Conservation (phyloP, 2,113 vertebrate species). For the Protobothrops flavoviridis region DNA sequence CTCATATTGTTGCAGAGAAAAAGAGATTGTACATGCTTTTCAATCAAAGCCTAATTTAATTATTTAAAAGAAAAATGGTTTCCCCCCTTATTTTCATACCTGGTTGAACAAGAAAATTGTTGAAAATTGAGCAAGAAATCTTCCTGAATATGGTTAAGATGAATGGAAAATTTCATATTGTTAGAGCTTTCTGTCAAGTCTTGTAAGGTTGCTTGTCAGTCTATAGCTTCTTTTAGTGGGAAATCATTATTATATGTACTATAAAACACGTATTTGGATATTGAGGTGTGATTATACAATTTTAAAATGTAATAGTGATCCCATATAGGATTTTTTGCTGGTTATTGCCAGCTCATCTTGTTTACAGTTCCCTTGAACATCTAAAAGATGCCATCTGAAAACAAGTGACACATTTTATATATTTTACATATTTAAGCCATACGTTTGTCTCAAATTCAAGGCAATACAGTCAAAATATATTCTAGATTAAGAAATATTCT, state of each 20-base stretch:
- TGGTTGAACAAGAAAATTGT: neutral
- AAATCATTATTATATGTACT: constrained; percentile 46
- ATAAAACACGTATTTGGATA: constrained; percentile 58
- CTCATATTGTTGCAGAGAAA: neutral
- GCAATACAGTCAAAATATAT: neutral
- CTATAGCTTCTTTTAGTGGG: constrained; percentile 49
- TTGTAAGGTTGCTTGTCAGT: constrained; percentile 54
- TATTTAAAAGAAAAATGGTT: neutral
- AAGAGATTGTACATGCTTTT: neutral
- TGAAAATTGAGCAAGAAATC: neutral
- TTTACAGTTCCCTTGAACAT: constrained; percentile 64
- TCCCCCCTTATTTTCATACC: neutral
- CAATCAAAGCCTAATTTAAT: neutral
- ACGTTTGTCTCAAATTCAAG: constrained; percentile 18
- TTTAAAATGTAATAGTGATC: constrained; percentile 49
- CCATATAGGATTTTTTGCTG: constrained; percentile 52
- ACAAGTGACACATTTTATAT: constrained; percentile 46
- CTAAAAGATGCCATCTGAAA: constrained; percentile 65
- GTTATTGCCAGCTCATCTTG: constrained; percentile 55
- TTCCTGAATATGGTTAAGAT: neutral
- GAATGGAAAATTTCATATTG: constrained; percentile 40
- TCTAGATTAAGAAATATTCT: neutral
- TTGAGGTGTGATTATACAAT: constrained; percentile 61
- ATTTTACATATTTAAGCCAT: neutral
- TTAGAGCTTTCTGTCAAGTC: constrained; percentile 38